Conservation (phyloP, 2,113 vertebrate genomes). For the Saguinus midas region DNA sequence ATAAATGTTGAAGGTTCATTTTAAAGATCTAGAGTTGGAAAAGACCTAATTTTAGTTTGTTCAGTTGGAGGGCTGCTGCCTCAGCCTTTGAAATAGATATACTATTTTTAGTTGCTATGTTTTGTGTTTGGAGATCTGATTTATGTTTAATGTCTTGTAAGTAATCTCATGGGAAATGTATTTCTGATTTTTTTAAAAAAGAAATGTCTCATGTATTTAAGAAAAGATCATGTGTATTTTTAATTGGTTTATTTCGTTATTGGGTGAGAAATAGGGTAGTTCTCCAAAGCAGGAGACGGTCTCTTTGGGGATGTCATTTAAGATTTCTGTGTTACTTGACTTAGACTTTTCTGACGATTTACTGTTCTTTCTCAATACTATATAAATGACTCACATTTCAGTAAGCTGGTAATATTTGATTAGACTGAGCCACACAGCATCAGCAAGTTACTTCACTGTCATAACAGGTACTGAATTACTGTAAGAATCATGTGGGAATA, state of each 20-base stretch:
- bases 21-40: background rate
- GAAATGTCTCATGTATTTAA: background rate
- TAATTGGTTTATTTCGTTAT: background rate
- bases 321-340: conserved; percentile 39
- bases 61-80: conserved; percentile 33
- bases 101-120: conserved; percentile 64
- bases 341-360: conserved; percentile 66
- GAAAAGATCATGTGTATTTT: background rate
- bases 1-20: background rate
- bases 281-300: background rate
- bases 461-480: conserved; percentile 12
- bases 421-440: background rate
- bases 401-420: background rate
- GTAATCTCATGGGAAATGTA: conserved; percentile 9
- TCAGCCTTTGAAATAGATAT: conserved; percentile 38
- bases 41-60: conserved; percentile 56
- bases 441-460: background rate
- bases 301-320: background rate
- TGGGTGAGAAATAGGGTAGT: background rate
- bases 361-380: background rate
- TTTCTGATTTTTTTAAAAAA: background rate
- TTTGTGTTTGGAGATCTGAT: conserved; percentile 56
- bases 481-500: background rate
- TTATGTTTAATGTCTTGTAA: conserved; percentile 57
- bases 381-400: conserved; percentile 46